phyloP scores from a whole-genome alignment of 2,888 invertebrate species.

The Listrodromus nycthemerus region DNA sequence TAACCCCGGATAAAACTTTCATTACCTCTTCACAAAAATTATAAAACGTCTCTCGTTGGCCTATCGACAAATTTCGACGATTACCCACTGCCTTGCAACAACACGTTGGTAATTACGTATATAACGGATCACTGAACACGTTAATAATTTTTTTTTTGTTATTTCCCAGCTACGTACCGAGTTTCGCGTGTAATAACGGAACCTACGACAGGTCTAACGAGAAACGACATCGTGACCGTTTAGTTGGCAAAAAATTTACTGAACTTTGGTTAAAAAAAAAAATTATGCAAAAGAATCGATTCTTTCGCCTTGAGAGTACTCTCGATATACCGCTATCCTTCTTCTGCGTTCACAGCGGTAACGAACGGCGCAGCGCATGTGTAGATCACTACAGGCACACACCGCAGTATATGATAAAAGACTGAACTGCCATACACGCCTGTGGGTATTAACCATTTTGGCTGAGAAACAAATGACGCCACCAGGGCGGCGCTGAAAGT shows the following conservation, averaged over 20 bases:
- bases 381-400: neutral
- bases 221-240: conserved; percentile 20
- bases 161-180: neutral
- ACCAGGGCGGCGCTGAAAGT: neutral
- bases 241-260: neutral
- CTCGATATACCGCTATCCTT: conserved; percentile 34
- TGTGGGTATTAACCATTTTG: neutral
- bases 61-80: conserved; percentile 2
- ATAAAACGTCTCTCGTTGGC: conserved; percentile 5
- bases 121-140: neutral
- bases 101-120: conserved; percentile 21
- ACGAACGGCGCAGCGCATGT: neutral
- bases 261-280: conserved; percentile 14
- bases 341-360: conserved; percentile 44
- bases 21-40: conserved; percentile 13
- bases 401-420: neutral
- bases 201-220: neutral
- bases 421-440: neutral
- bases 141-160: conserved; percentile 7
- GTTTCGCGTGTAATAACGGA: neutral
- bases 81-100: neutral
- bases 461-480: neutral
- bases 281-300: conserved; percentile 31
- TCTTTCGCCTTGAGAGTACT: conserved; percentile 18
- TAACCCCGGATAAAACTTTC: conserved; percentile 34